A percentile compares a stretch with the other conserved stretches of the same genome.
Evolutionary conservation across 2,888 invertebrate genomes (phyloP).

Genomic region (Dryadula phaetusa): DNA sequence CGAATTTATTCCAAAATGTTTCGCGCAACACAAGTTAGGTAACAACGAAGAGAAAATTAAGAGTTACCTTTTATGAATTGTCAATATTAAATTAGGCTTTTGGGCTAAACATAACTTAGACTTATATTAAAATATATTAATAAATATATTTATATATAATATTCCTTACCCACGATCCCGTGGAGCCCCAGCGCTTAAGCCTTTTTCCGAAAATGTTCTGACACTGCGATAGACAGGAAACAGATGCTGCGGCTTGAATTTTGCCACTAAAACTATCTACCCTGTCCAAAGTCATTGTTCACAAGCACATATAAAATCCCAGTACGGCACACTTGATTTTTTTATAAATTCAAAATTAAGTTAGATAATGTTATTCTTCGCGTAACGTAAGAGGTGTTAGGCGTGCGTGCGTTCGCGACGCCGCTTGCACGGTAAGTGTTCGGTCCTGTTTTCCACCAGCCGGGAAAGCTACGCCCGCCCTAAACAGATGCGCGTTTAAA

Average conservation of each 20-base stretch:
- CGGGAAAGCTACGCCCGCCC: conserved; percentile 70
- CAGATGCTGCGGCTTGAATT: conserved; percentile 79
- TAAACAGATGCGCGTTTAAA: conserved; percentile 47
- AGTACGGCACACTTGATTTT: conserved; percentile 38
- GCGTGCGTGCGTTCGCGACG: conserved; percentile 62
- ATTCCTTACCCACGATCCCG: conserved; percentile 88
- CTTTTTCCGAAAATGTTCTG: conserved; percentile 87
- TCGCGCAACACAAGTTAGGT: conserved; percentile 10
- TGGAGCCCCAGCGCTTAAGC: conserved; percentile 89
- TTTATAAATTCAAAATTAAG: conserved; percentile 18
- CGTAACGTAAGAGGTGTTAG: conserved; percentile 38
- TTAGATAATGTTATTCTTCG: conserved; percentile 4
- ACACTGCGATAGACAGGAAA: conserved; percentile 82
- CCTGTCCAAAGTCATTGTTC: conserved; percentile 79
- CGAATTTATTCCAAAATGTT: conserved; percentile 3
- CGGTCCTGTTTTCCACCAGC: conserved; percentile 60
- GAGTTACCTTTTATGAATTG: conserved; percentile 5
- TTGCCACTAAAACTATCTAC: conserved; percentile 77
- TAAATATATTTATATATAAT: neutral
- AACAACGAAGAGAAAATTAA: conserved; percentile 12
- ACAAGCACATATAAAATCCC: conserved; percentile 50
- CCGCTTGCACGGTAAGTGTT: conserved; percentile 55
- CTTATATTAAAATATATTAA: neutral
- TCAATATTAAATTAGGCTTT: conserved; percentile 14
- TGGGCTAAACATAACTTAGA: neutral